Conservation (phyloP, 53 echinoderm and acorn worm species). For the Patiria pectinifera region DNA sequence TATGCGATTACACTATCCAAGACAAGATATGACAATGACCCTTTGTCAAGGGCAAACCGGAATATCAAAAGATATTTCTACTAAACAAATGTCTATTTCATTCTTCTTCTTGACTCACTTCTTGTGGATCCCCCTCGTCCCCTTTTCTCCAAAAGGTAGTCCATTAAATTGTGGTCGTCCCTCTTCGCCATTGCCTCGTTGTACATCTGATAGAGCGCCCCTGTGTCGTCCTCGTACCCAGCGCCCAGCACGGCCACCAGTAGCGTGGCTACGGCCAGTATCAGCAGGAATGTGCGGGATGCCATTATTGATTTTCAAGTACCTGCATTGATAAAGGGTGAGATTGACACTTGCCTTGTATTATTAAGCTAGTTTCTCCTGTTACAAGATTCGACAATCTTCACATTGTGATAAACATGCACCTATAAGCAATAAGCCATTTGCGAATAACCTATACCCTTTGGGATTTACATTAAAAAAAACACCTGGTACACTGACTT, state of each 20-base stretch:
- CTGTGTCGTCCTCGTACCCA: constrained; percentile 7
- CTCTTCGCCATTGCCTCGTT: constrained; percentile 39
- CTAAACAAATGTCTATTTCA: neutral
- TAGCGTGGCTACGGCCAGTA: constrained; percentile 35
- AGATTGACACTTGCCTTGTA: no score
- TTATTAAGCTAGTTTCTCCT: neutral
- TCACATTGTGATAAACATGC: neutral
- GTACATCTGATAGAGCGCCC: constrained; percentile 39
- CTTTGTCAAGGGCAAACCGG: no score
- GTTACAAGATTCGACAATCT: neutral
- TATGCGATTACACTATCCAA: no score
- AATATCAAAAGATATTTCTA: no score
- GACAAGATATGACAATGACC: no score
- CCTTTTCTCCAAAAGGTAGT: constrained; percentile 43
- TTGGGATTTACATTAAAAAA: no score
- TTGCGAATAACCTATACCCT: no score
- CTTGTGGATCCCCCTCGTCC: constrained; percentile 42
- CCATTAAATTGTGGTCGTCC: constrained; percentile 23
- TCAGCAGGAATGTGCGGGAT: constrained; percentile 28
- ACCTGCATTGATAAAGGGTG: neutral
- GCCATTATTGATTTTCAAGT: constrained; percentile 2
- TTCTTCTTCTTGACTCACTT: constrained; percentile 3
- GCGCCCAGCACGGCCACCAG: constrained; percentile 28
- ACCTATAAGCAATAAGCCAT: no score
- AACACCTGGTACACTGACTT: no score